These are phyloP conservation scores for Darwinula stevensoni DNA, from an alignment of 2,888 invertebrate genomes.

Conservation along the genomic window DNA sequence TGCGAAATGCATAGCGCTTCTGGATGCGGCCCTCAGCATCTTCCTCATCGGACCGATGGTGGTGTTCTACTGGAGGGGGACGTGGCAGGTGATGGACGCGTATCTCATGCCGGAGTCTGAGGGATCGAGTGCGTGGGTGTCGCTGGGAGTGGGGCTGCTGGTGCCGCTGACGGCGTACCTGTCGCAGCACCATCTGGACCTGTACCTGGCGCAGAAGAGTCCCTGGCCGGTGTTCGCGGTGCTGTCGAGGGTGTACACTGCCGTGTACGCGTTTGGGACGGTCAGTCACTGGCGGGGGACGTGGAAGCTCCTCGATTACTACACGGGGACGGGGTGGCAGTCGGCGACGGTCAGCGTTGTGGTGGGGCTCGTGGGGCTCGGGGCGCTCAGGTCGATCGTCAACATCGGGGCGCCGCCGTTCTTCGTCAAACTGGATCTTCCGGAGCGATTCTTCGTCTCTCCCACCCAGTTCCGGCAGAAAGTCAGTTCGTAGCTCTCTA, in stretches of 20 bases:
- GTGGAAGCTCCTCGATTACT: slow-evolving; percentile 42
- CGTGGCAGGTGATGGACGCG: slow-evolving; percentile 41
- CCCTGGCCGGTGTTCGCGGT: slow-evolving; percentile 8
- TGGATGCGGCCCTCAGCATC: slow-evolving; percentile 40
- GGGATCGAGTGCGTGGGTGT: slow-evolving; percentile 9
- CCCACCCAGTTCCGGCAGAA: slow-evolving; percentile 58
- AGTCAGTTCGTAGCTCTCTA: no score
- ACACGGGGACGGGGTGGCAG: slow-evolving; percentile 28
- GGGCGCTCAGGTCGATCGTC: slow-evolving; percentile 33
- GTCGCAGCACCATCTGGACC: slow-evolving; percentile 19
- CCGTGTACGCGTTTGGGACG: slow-evolving; percentile 28
- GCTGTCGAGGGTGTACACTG: slow-evolving; percentile 31
- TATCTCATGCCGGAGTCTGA: slow-evolving; percentile 13
- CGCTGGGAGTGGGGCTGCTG: slow-evolving; percentile 18
- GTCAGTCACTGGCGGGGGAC: slow-evolving; percentile 66
- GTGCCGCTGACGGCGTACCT: slow-evolving; percentile 26
- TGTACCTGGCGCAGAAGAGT: slow-evolving; percentile 12
- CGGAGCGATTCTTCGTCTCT: slow-evolving; percentile 47
- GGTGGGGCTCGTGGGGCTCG: slow-evolving; percentile 26
- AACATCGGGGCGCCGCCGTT: slow-evolving; percentile 59
- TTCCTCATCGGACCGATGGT: slow-evolving; percentile 45
- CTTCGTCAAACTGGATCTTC: slow-evolving; percentile 38
- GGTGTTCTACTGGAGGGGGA: slow-evolving; percentile 58
- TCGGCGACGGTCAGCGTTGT: slow-evolving; percentile 32
- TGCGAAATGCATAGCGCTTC: no score